These are phyloP conservation scores for Synanthedon formicaeformis DNA, from an alignment of 2,888 invertebrate species.

Conservation along the genomic window DNA sequence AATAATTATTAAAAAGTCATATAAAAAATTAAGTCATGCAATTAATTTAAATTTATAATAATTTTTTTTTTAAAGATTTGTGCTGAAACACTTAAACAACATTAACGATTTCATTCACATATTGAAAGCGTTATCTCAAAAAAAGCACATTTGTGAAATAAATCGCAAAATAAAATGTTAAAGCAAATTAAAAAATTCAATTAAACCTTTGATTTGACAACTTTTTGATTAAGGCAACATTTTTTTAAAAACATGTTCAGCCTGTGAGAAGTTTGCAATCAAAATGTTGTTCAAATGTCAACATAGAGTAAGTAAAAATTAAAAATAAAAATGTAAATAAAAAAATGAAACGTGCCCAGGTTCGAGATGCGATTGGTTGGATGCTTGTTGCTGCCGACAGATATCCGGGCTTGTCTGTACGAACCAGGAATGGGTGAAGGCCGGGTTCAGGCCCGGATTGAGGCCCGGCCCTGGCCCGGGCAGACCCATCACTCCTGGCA, in stretches of 20 bases:
- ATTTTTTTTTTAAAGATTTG: background rate
- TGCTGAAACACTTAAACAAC: constrained; percentile 14
- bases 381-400: constrained; percentile 85
- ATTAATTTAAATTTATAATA: too few species aligned
- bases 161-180: background rate
- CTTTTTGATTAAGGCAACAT: background rate
- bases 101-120: constrained; percentile 11
- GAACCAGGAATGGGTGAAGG: constrained; percentile 96
- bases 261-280: background rate
- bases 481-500: constrained; percentile 71
- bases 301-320: constrained; percentile 26
- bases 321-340: constrained; percentile 62
- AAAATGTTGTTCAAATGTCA: constrained; percentile 9
- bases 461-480: constrained; percentile 61
- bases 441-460: constrained; percentile 72
- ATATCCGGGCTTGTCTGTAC: constrained; percentile 90
- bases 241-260: background rate
- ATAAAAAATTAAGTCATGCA: too few species aligned
- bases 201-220: background rate
- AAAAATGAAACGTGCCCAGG: constrained; percentile 88
- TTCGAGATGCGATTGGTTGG: constrained; percentile 84
- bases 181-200: background rate
- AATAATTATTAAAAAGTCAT: too few species aligned
- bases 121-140: background rate
- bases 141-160: constrained; percentile 19